Conservation (phyloP, 1,140 invertebrate genomes). For the Drosophila micromelanica region DNA sequence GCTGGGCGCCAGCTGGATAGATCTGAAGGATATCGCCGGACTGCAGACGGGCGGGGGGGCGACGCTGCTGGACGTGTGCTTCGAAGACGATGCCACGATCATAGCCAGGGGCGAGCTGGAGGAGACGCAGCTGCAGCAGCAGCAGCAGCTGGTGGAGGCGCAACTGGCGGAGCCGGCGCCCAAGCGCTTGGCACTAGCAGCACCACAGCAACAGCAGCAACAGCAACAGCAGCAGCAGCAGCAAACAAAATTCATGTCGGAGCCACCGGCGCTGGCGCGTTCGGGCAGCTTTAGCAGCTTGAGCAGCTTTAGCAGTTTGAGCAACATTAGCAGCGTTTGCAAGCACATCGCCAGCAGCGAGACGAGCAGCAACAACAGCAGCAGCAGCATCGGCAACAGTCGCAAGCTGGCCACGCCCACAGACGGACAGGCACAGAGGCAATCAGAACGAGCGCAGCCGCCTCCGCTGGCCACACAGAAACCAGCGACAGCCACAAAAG, state of each 20-base stretch:
- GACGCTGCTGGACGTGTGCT: constrained; percentile 77
- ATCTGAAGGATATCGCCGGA: constrained; percentile 79
- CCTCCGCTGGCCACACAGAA: constrained; percentile 50
- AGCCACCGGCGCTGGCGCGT: constrained; percentile 64
- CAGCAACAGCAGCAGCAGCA: constrained; percentile 45
- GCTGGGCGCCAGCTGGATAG: constrained; percentile 80
- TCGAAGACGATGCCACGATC: constrained; percentile 65
- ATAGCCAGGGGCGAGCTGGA: constrained; percentile 51
- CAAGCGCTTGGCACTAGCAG: constrained; percentile 52
- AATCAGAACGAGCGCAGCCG: constrained; percentile 47
- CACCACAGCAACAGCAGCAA: constrained; percentile 41
- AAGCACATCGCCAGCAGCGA: constrained; percentile 48
- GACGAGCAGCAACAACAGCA: constrained; percentile 28
- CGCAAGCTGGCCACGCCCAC: constrained; percentile 45
- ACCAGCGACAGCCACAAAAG: constrained; percentile 29
- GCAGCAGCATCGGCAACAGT: constrained; percentile 21
- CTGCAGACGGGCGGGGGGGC: constrained; percentile 64
- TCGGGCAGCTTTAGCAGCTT: constrained; percentile 68
- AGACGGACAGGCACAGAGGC: neutral
- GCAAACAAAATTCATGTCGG: constrained; percentile 61
- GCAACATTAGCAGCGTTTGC: constrained; percentile 61
- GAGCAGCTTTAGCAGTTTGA: constrained; percentile 60
- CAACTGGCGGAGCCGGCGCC: constrained; percentile 53
- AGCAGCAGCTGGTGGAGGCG: constrained; percentile 38
- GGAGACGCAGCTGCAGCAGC: constrained; percentile 35